Evolutionary conservation across 2,888 invertebrate genomes (phyloP).

Genomic region (Cryptus armator): DNA sequence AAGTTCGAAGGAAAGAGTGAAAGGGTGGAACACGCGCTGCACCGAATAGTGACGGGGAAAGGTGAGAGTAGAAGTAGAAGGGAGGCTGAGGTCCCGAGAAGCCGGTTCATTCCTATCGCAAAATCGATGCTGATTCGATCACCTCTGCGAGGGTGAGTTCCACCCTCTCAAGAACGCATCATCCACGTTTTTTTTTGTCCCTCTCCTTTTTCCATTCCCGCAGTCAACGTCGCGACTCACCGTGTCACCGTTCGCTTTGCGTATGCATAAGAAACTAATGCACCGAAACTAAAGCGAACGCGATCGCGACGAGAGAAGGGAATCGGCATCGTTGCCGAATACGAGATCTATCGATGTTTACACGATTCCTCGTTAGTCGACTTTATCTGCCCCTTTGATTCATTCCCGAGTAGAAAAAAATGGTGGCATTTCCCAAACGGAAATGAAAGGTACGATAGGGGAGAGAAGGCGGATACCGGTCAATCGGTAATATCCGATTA

Average conservation of each 20-base stretch:
- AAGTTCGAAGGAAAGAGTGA: slow-evolving; percentile 49
- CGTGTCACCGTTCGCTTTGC: slow-evolving; percentile 21
- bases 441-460: too few relatives aligned
- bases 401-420: too few relatives aligned
- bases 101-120: slow-evolving; percentile 46
- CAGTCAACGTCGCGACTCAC: neutral
- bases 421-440: too few relatives aligned
- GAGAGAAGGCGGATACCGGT: too few relatives aligned
- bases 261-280: slow-evolving; percentile 21
- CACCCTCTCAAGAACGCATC: slow-evolving; percentile 53
- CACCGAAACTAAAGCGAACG: slow-evolving; percentile 15
- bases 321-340: slow-evolving; percentile 42
- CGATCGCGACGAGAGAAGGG: slow-evolving; percentile 24
- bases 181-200: slow-evolving; percentile 15
- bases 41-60: neutral
- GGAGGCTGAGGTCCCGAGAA: slow-evolving; percentile 32
- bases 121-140: slow-evolving; percentile 75
- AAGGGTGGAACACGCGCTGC: slow-evolving; percentile 6
- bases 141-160: slow-evolving; percentile 60
- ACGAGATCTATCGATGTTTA: slow-evolving; percentile 32
- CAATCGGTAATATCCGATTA: too few relatives aligned
- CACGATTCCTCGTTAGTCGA: slow-evolving; percentile 53
- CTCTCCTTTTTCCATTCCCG: slow-evolving; percentile 8
- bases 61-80: slow-evolving; percentile 37
- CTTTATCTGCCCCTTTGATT: slow-evolving; percentile 25